Conservation (phyloP, 2,113 vertebrate genomes). For the Aldabrachelys gigantea region DNA sequence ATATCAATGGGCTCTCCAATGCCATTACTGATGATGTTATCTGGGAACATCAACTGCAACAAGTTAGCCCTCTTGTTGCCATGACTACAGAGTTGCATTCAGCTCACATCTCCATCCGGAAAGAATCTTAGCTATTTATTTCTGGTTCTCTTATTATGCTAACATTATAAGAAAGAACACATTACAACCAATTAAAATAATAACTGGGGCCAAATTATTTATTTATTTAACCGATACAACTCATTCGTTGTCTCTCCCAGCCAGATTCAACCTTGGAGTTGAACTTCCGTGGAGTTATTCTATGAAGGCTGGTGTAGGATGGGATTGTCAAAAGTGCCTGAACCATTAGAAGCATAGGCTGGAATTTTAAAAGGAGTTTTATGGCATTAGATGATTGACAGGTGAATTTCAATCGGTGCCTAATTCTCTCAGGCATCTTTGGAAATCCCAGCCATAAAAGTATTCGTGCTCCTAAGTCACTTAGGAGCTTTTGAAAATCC, state of each 20-base stretch:
- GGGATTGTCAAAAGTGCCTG: rapidly evolving
- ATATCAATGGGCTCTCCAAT: background rate
- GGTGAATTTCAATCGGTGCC: background rate
- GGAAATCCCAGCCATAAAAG: background rate
- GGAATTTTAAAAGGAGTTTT: background rate
- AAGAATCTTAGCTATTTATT: conserved; percentile 23
- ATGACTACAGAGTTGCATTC: conserved; percentile 10
- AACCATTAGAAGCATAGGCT: background rate
- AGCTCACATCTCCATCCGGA: background rate
- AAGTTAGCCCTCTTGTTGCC: background rate
- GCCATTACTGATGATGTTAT: background rate
- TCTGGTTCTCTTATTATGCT: background rate
- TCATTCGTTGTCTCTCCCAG: background rate
- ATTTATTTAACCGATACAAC: background rate
- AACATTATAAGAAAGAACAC: background rate
- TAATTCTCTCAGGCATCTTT: background rate
- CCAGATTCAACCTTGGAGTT: background rate
- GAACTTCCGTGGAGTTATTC: background rate
- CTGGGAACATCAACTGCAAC: conserved; percentile 4
- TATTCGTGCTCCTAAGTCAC: background rate
- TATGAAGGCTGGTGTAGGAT: background rate
- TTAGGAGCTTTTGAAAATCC: background rate
- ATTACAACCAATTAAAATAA: background rate
- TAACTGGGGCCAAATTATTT: background rate
- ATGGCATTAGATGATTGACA: background rate